phyloP scores from a whole-genome alignment of 37 sponge, comb jelly and placozoan species.

The Halisarca cf. caerulea region DNA sequence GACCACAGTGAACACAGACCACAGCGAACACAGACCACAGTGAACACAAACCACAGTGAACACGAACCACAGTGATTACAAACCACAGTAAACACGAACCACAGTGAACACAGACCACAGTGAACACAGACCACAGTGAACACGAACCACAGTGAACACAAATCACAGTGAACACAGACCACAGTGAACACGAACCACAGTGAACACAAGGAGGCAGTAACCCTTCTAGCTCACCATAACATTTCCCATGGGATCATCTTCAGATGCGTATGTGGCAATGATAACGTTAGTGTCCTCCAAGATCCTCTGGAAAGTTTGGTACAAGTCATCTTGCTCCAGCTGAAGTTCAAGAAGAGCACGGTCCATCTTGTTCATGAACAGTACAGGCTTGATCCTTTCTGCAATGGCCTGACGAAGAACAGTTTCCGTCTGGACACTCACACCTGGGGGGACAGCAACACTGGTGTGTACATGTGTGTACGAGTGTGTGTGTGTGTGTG shows the following conservation, averaged over 20 bases:
- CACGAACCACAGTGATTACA: no score
- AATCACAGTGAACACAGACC: background rate
- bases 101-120: no score
- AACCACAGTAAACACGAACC: no score
- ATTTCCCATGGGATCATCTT: constrained; percentile 95
- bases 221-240: constrained; percentile 59
- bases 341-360: constrained; percentile 98
- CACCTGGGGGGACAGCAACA: constrained; percentile 45
- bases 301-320: constrained; percentile 97
- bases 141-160: no score
- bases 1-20: no score
- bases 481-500: no score
- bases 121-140: no score
- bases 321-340: constrained; percentile 92
- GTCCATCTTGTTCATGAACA: constrained; percentile 99
- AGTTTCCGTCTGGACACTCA: constrained; percentile 98
- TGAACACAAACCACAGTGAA: no score
- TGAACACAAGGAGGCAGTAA: background rate
- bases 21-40: no score
- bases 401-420: constrained; percentile 97
- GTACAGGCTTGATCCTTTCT: constrained; percentile 96
- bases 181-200: background rate
- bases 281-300: constrained; percentile 98
- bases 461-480: background rate
- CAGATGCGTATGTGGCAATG: constrained; percentile 92